A percentile compares a stretch with the other conserved stretches of the same genome.
Evolutionary conservation across 2,113 vertebrate genomes (phyloP).

Genomic region (Scomber colias): DNA sequence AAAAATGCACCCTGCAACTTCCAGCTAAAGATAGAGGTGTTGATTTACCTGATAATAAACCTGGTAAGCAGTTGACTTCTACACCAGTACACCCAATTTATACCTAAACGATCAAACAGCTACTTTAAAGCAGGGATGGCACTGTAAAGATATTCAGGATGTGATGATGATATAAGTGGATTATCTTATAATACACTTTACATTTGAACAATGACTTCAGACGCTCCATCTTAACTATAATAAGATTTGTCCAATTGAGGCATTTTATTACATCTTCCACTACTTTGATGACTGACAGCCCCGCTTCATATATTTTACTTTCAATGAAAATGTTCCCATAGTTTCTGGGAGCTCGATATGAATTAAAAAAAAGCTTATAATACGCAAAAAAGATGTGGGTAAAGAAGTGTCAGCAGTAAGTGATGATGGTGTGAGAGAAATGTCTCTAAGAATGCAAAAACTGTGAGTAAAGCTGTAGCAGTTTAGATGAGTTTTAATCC

Average conservation of each 20-base stretch:
- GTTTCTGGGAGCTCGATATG: neutral
- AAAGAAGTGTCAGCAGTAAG: constrained; percentile 13
- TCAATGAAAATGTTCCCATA: neutral
- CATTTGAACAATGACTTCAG: constrained; percentile 20
- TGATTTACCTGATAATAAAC: constrained; percentile 28
- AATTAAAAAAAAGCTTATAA: neutral
- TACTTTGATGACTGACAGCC: constrained; percentile 11
- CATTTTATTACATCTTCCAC: constrained; percentile 5
- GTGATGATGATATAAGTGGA: constrained; percentile 12
- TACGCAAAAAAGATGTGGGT: neutral
- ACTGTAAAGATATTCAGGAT: neutral
- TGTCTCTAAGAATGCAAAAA: neutral
- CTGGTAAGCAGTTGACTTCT: constrained; percentile 12
- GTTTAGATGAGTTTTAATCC: neutral
- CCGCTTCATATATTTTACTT: neutral
- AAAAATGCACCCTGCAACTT: constrained; percentile 13
- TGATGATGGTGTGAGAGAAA: neutral
- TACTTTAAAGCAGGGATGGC: neutral
- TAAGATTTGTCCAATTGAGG: constrained; percentile 17
- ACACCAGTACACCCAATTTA: neutral
- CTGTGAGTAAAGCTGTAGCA: neutral
- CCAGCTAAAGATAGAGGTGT: neutral
- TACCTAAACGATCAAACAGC: neutral
- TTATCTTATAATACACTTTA: neutral
- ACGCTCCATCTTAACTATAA: constrained; percentile 21